Evolutionary conservation across 2,888 invertebrate species (phyloP), one percentile per base, ranked within the genome.

Genomic region (Prosapia bicincta): DNA sequence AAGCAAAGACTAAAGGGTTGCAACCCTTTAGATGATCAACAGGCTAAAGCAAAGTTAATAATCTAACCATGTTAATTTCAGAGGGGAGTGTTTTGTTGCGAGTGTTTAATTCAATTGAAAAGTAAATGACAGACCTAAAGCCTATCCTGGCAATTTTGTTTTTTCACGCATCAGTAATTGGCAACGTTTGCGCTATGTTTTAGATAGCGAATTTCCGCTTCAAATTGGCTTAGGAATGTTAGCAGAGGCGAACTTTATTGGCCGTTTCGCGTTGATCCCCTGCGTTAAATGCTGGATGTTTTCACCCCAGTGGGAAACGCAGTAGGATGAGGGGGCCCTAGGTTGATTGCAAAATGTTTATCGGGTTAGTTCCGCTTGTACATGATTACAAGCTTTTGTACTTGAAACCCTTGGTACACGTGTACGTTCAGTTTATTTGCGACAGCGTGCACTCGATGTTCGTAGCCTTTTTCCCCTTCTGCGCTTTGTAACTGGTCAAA

Each of bases 1-100:
- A n/a, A n/a, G n/a, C n/a, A n/a, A n/a, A n/a, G n/a, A n/a, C n/a
- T n/a, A 54, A 54, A 54, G 54, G 54, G 54, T 54, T 54, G 54
- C 54, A 20, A 20, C 54, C 54, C 54, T 54, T 54, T 54, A 54
- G 54, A 54, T 54, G 54, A 54, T 54, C 54, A 54, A 54, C 54
- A 54, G 54, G 54, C 54, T 20, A 54, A 54, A 54, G 54, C 54
- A 54, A 54, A 54, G 54, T 54, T 54, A 54, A 54, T 54, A 54
- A 54, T 54, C 54, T 54, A 54, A 54, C 54, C 54, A 54, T 54
- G 54, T 54, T 54, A 54, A 54, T 54, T 54, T 54, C 54, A 54
- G 54, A 54, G 54, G 54, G 54, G 54, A 54, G 54, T 54, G 54
- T 54, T 54, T 54, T 54, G 54, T 54, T 54, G 54, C 54, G 54